phyloP scores from a whole-genome alignment of 1,140 invertebrate species.

The Varroa destructor region DNA sequence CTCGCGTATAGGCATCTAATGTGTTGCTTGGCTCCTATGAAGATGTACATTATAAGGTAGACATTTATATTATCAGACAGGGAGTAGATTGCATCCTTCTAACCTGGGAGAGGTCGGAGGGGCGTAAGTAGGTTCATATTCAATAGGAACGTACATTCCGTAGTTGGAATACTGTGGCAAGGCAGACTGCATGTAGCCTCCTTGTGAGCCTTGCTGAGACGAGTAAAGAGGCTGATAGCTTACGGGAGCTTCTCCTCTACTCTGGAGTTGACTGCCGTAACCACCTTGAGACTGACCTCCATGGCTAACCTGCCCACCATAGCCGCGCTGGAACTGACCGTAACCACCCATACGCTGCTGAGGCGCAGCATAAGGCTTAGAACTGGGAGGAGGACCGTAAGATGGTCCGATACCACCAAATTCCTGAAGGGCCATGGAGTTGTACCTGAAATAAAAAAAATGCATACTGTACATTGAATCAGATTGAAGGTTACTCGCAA shows the following conservation, averaged over 20 bases:
- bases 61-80: too few relatives aligned
- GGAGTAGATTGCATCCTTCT: conserved; percentile 6
- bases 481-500: too few relatives aligned
- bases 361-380: neutral
- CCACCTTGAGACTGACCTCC: too few relatives aligned
- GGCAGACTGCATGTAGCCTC: conserved; percentile 11
- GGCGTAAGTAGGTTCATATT: conserved; percentile 26
- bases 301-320: too few relatives aligned
- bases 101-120: conserved; percentile 26
- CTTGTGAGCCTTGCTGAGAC: neutral
- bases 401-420: neutral
- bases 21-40: too few relatives aligned
- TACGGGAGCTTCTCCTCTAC: neutral
- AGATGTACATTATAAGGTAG: too few relatives aligned
- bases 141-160: conserved; percentile 27
- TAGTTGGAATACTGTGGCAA: neutral
- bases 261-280: too few relatives aligned
- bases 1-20: neutral
- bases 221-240: conserved; percentile 17
- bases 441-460: neutral
- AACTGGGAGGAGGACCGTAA: conserved; percentile 5
- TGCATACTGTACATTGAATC: too few relatives aligned
- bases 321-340: too few relatives aligned
- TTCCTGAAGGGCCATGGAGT: neutral
- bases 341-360: too few relatives aligned